A percentile compares a stretch with the other conserved stretches of the same genome.
phyloP scores from a whole-genome alignment of 2,797 vertebrate species.

The Bovichtus diacanthus region DNA sequence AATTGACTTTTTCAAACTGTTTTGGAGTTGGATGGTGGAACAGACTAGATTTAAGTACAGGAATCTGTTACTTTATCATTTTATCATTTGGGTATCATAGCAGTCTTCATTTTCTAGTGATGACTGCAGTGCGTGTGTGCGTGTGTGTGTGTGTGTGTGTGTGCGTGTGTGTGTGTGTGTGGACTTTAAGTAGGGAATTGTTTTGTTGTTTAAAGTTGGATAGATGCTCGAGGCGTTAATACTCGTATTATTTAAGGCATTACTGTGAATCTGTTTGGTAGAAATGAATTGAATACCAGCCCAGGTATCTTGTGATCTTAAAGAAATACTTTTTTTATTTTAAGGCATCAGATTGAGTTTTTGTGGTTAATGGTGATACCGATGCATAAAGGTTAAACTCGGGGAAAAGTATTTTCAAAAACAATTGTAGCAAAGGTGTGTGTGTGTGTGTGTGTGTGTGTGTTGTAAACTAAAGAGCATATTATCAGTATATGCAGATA shows the following conservation, averaged over 20 bases:
- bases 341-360: background rate
- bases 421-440: background rate
- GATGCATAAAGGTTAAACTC: background rate
- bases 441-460: too few species aligned
- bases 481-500: background rate
- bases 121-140: background rate
- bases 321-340: too few species aligned
- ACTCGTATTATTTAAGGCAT: background rate
- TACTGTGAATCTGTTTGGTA: background rate
- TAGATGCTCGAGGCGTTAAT: background rate
- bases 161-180: too few species aligned
- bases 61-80: background rate
- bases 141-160: background rate
- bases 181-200: background rate
- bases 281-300: too few species aligned
- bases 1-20: background rate
- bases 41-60: background rate
- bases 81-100: background rate
- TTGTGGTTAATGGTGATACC: background rate
- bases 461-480: background rate
- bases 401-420: background rate
- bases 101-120: background rate
- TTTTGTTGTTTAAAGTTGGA: background rate
- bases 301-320: background rate
- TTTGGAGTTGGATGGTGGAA: background rate